A percentile compares a stretch with the other conserved stretches of the same genome.
Conservation (phyloP, 1,140 invertebrate species). For the Cydia amplana region DNA sequence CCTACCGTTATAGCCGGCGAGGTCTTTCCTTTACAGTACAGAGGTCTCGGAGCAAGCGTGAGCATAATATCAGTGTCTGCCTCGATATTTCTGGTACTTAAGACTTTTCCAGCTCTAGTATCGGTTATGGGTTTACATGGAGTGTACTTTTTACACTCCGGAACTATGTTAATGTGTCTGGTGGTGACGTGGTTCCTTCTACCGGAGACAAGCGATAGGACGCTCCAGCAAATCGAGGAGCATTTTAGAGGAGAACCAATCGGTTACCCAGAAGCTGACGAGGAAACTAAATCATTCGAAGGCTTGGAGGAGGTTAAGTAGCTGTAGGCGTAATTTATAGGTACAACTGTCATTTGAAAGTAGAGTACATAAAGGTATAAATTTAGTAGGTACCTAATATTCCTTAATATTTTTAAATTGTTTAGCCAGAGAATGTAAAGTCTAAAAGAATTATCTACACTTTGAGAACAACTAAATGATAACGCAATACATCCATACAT, state of each 20-base stretch:
- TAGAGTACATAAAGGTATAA: too few relatives aligned
- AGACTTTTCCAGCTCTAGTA: conserved; percentile 46
- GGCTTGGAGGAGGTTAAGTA: too few relatives aligned
- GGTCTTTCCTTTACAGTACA: conserved; percentile 51
- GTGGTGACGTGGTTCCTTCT: conserved; percentile 49
- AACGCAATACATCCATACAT: too few relatives aligned
- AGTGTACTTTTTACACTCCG: conserved; percentile 51
- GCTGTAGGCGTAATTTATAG: too few relatives aligned
- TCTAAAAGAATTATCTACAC: too few relatives aligned
- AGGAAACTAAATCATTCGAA: too few relatives aligned
- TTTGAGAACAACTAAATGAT: too few relatives aligned
- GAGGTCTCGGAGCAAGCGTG: conserved; percentile 48
- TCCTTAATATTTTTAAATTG: too few relatives aligned
- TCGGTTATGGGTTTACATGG: conserved; percentile 48
- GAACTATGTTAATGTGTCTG: conserved; percentile 45
- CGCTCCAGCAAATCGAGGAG: conserved; percentile 65
- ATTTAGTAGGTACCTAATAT: too few relatives aligned
- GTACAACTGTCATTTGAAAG: too few relatives aligned
- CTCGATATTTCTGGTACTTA: conserved; percentile 47
- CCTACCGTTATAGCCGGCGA: conserved; percentile 51
- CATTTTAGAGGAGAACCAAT: conserved; percentile 44
- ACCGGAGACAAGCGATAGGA: conserved; percentile 63
- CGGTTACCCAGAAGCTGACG: too few relatives aligned
- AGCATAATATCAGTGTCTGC: conserved; percentile 38
- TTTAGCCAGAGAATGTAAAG: too few relatives aligned